phyloP scores from a whole-genome alignment of 2,888 invertebrate species.

The Romanomermis culicivorax region DNA sequence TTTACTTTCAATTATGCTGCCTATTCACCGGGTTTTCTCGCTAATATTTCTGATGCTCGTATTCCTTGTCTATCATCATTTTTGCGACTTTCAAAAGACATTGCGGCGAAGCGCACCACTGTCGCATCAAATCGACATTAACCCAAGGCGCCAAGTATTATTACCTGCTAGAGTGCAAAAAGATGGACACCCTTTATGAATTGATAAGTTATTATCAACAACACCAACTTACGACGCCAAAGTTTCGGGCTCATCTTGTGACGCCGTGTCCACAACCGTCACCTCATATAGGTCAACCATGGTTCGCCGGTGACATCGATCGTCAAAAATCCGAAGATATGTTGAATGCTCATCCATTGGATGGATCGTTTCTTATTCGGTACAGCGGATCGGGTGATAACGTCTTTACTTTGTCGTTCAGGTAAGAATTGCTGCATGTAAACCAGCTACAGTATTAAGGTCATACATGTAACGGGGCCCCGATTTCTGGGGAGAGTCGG shows the following conservation, averaged over 20 bases:
- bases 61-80: too few relatives aligned
- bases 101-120: slow-evolving; percentile 20
- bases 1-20: too few relatives aligned
- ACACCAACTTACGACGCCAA: slow-evolving; percentile 9
- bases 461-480: too few relatives aligned
- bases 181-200: slow-evolving; percentile 26
- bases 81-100: too few relatives aligned
- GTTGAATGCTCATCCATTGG: slow-evolving; percentile 54
- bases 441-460: too few relatives aligned
- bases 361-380: slow-evolving; percentile 82
- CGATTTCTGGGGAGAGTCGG: too few relatives aligned
- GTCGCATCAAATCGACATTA: slow-evolving; percentile 22
- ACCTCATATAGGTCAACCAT: slow-evolving; percentile 24
- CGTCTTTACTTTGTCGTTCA: slow-evolving; percentile 80
- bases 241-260: slow-evolving; percentile 10
- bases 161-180: slow-evolving; percentile 23
- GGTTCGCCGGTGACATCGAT: slow-evolving; percentile 10
- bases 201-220: slow-evolving; percentile 25
- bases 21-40: too few relatives aligned
- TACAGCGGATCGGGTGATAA: slow-evolving; percentile 64
- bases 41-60: too few relatives aligned
- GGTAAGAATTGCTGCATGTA: slow-evolving; percentile 38
- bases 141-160: slow-evolving; percentile 24
- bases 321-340: slow-evolving; percentile 56
- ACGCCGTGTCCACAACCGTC: slow-evolving; percentile 26